Evolutionary conservation across 1,140 invertebrate genomes (phyloP).

Genomic region (Carcinoscorpius rotundicauda): DNA sequence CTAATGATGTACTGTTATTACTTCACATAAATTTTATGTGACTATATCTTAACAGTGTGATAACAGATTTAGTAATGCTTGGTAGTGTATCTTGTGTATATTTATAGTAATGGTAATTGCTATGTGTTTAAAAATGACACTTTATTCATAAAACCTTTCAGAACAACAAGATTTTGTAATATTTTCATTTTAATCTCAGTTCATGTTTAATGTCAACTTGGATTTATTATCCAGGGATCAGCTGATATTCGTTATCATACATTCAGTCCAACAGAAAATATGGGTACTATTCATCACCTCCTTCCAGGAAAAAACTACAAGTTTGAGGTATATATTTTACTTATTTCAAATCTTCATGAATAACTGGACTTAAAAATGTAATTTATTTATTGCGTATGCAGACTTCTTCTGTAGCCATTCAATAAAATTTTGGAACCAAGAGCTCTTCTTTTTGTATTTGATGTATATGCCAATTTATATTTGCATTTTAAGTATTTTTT

Average conservation of each 20-base stretch:
- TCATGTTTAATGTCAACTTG: neutral
- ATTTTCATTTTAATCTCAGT: neutral
- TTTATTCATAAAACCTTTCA: neutral
- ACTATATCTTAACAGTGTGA: no score
- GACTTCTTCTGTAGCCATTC: neutral
- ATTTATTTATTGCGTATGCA: neutral
- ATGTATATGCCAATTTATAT: neutral
- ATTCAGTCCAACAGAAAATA: conserved; percentile 52
- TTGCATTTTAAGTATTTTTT: neutral
- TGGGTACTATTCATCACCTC: conserved; percentile 56
- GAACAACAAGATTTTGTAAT: neutral
- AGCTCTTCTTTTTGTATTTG: neutral
- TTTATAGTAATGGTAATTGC: neutral
- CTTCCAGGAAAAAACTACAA: conserved; percentile 67
- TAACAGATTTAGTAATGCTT: neutral
- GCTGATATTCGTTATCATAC: conserved; percentile 44
- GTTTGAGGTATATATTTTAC: conserved; percentile 37
- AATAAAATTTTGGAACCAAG: neutral
- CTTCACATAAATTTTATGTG: no score
- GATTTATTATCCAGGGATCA: conserved; percentile 15
- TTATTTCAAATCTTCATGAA: neutral
- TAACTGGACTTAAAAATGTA: neutral
- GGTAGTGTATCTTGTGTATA: neutral
- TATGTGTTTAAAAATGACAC: neutral
- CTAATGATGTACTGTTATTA: no score